These are phyloP conservation scores for Tachyglossus aculeatus DNA, from an alignment of 2,797 vertebrate genomes.

Conservation along the genomic window DNA sequence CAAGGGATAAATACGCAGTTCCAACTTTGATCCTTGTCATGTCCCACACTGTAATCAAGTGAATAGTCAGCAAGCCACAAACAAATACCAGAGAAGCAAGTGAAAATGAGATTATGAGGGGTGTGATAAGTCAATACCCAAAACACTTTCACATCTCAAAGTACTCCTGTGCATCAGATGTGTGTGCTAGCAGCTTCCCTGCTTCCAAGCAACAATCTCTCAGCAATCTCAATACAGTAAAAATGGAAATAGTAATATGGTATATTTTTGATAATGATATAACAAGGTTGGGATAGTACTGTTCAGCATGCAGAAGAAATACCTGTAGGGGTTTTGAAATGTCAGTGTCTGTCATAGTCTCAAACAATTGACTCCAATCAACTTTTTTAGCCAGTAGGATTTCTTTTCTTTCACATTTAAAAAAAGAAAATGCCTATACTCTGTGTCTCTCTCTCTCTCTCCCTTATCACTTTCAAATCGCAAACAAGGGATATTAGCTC, in stretches of 20 bases:
- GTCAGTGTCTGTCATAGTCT: not conserved
- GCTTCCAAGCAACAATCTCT: not conserved
- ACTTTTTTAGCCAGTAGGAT: not conserved
- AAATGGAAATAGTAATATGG: not conserved
- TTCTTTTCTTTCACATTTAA: slow-evolving; percentile 19
- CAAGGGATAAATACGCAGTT: slow-evolving; percentile 19
- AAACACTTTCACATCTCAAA: slow-evolving; percentile 18
- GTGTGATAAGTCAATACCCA: slow-evolving; percentile 52
- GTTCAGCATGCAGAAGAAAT: not conserved
- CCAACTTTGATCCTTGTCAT: slow-evolving; percentile 48
- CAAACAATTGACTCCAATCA: slow-evolving; percentile 16
- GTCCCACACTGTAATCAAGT: slow-evolving; percentile 53
- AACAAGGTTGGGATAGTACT: not conserved
- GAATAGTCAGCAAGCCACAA: slow-evolving; percentile 41
- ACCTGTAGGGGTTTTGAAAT: not conserved
- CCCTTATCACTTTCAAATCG: slow-evolving; percentile 17
- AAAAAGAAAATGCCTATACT: slow-evolving; percentile 21
- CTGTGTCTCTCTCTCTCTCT: not conserved
- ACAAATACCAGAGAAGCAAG: slow-evolving; percentile 39
- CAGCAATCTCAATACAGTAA: not conserved
- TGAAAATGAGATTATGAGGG: slow-evolving; percentile 59
- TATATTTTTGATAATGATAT: not conserved
- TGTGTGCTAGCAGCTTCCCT: slow-evolving; percentile 27
- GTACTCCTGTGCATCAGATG: slow-evolving; percentile 18
- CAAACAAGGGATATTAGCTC: slow-evolving; percentile 47